Percentiles rank a stretch among this genome's conserved stretches.
Conservation (phyloP, 2,113 vertebrate genomes). For the Marmota monax region DNA sequence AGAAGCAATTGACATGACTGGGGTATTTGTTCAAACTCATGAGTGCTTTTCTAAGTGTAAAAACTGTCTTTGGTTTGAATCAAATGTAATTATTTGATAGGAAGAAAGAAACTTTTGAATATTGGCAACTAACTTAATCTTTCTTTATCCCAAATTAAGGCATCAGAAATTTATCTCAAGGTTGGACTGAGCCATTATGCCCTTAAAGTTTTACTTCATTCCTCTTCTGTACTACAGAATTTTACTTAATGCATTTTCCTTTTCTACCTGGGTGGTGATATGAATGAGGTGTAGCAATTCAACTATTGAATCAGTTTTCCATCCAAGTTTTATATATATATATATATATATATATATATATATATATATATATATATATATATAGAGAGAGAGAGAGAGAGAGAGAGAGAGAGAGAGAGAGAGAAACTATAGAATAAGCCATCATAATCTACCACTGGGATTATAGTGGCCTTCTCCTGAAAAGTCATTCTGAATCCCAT, state of each 20-base stretch:
- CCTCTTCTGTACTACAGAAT: not conserved
- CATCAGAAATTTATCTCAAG: not conserved
- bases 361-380: too few species aligned
- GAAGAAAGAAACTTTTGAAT: not conserved
- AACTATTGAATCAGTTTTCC: not conserved
- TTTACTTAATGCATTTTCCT: not conserved
- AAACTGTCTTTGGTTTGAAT: not conserved
- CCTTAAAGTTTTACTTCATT: not conserved
- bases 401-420: too few species aligned
- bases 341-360: too few species aligned
- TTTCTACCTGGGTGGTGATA: too few species aligned
- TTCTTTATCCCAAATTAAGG: constrained; percentile 1
- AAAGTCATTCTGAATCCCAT: constrained; percentile 14
- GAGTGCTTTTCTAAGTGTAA: not conserved
- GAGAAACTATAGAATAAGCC: too few species aligned
- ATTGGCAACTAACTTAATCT: not conserved
- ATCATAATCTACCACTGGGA: not conserved
- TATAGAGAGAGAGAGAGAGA: too few species aligned
- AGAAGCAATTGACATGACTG: not conserved
- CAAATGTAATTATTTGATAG: not conserved
- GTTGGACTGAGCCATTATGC: not conserved
- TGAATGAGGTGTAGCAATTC: not conserved
- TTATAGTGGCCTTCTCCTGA: not conserved
- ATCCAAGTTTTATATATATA: not conserved
- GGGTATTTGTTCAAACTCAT: not conserved